Base-by-base conservation (phyloP, 1,140 invertebrate genomes). In the Thaumatotibia leucotreta region DNA sequence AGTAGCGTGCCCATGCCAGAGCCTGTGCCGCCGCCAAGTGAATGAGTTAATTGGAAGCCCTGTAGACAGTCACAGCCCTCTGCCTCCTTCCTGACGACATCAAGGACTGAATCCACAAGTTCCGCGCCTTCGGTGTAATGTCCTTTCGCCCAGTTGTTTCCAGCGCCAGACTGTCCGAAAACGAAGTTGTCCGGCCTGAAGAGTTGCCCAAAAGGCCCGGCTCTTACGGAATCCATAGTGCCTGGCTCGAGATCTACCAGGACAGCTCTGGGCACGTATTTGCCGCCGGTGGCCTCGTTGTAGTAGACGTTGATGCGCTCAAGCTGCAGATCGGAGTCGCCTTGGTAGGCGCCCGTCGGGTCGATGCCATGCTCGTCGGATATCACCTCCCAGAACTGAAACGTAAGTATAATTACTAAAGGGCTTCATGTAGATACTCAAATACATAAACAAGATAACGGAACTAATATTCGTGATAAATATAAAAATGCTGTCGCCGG, bases 161-260 rank as follows among this genome's bases (percentile, higher is more conserved):
- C 72, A 65, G 96, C 94, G 5, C 97, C 96, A 0, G 58, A 61
- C n/a, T 61, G 58, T 10, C 58, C 58, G 24, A 61, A 61, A 0
- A 97, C 95, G 79, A 96, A 97, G 80, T 97, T 97, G 82, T 97
- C 96, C 3, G 96, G 96, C 75, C 96, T 91, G 90, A 97, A 97
- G 65, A 97, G 94, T 79, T 97, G 95, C 52, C 96, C 96, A 79
- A 96, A 50, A 11, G 98, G 68, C 98, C 96, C 52, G n/a, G 49
- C 94, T 62, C 94, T 88, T 4, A 95, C 94, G 0, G 94, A 94
- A 79, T 95, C 95, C 95, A 95, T 95, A 20, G 95, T 95, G 11
- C 95, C 94, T 1, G 94, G 94, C 76, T 95, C 95, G 73, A 95
- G 79, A 80, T 96, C 95, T 22, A 96, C 92, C 35, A 96, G 90